Base-by-base conservation (phyloP, 2,113 vertebrate species). In the Anseranas semipalmata region DNA sequence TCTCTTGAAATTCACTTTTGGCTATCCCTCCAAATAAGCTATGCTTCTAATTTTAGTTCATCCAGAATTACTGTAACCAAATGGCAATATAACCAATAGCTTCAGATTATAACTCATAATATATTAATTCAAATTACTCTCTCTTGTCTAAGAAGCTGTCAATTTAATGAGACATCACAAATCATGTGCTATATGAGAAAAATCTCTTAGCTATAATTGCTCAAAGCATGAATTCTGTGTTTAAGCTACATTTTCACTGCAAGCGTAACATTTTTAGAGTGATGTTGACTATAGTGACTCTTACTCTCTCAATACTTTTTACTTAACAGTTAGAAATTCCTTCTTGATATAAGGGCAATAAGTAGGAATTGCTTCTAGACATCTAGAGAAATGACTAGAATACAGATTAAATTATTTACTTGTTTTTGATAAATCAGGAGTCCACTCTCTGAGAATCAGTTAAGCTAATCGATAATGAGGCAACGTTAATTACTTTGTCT, bases 351-450 rank as follows among this genome's bases (percentile, higher is more conserved):
- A 28, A 87, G 20, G 30, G 16, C 41, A 21, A 45, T 94, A 95
- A 91, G 41, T 71, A 90, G 55, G 90, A 96, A 95, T 86, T 86
- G 33, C 67, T 94, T 92, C 85, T 45, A 88, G 83, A 74, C n/a
- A 6, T 46, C 55, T 32, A 88, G 59, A 13, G 28, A 83, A 68
- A 39, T 63, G 63, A 60, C 67, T 50, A 72, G 70, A 89, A 87
- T 46, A 48, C 53, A 46, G 75, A 77, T 92, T 81, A 72, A 93
- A 65, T 11, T 19, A 37, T 86, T 83, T 67, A 43, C 16, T 52
- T 59, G 43, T 32, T 48, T 93, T 91, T 66, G 11, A 27, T 65
- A 43, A 46, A 25, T 41, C 59, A 60, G 25, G 24, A 53, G 9
- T 45, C 30, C 17, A 48, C 27, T 50, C 6, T 37, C 41, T 73